A percentile compares a stretch with the other conserved stretches of the same genome.
phyloP scores from a whole-genome alignment of 2,113 vertebrate species.

The Pachyramphus minor region DNA sequence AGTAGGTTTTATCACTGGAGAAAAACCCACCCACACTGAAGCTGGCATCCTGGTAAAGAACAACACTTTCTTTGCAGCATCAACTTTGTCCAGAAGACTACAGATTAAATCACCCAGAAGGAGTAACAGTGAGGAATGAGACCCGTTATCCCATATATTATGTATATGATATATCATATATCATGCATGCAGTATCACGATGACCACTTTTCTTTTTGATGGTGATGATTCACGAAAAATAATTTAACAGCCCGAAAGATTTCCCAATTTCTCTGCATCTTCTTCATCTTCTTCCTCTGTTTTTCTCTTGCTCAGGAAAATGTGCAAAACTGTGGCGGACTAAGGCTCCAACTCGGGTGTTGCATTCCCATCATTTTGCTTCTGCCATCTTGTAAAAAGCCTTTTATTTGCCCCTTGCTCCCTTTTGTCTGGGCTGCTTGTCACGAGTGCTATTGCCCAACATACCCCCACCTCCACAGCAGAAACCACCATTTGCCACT shows the following conservation, averaged over 20 bases:
- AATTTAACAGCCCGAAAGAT: not conserved
- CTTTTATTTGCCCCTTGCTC: not conserved
- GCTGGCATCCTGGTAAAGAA: not conserved
- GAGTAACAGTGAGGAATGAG: not conserved
- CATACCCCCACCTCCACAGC: not conserved
- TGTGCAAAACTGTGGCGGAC: rapidly evolving
- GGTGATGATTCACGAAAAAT: not conserved
- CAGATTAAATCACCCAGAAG: not conserved
- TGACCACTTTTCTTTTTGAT: not conserved
- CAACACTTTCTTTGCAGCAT: not conserved
- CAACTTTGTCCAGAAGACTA: not conserved
- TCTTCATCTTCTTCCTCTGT: not conserved
- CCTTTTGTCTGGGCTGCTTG: not conserved
- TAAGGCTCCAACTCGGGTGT: not conserved
- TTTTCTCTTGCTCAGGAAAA: not conserved
- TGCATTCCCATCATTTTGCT: not conserved
- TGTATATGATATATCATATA: not conserved
- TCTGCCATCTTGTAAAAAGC: not conserved
- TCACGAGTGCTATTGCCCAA: not conserved
- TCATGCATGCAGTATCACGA: not conserved
- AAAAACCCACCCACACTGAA: not conserved
- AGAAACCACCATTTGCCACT: not conserved
- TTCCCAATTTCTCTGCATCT: not conserved
- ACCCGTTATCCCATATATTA: not conserved
- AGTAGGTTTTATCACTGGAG: not conserved